Conservation (phyloP, 2,797 vertebrate genomes). For the Danionella dracula region DNA sequence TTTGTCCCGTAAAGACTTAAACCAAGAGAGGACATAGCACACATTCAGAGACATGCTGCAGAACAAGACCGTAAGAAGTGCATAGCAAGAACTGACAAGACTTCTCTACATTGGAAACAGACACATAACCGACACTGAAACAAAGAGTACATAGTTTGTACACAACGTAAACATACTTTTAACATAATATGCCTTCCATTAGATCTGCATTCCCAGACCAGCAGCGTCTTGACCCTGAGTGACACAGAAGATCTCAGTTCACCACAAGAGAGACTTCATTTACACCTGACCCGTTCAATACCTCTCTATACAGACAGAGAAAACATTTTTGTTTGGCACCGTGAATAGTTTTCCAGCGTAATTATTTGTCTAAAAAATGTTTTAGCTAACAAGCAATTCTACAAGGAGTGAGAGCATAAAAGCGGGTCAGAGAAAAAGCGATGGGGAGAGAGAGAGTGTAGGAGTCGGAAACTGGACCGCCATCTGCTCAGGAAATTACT, state of each 20-base stretch:
- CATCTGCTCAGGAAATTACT: slow-evolving; percentile 20
- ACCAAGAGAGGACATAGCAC: slow-evolving; percentile 9
- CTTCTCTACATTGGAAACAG: slow-evolving; percentile 46
- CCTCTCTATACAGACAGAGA: not conserved
- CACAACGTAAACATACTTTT: not conserved
- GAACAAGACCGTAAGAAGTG: slow-evolving; percentile 25
- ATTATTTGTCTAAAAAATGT: not conserved
- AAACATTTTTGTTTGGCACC: slow-evolving; percentile 13
- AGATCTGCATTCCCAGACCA: not conserved
- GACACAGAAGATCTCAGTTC: not conserved
- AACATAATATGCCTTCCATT: slow-evolving; percentile 1
- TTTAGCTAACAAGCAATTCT: not conserved
- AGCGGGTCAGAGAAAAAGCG: not conserved
- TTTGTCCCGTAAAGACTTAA: not conserved
- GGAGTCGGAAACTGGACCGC: slow-evolving; percentile 23
- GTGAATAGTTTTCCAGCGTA: not conserved
- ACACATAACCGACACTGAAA: slow-evolving; percentile 1
- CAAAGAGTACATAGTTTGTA: not conserved
- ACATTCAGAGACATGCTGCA: slow-evolving; percentile 32
- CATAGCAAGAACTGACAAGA: slow-evolving; percentile 40
- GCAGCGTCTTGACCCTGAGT: slow-evolving; percentile 18
- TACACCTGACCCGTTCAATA: not conserved
- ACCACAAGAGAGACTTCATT: not conserved
- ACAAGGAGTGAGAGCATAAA: not conserved
- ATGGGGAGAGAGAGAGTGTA: slow-evolving; percentile 3